Percentiles rank a stretch among this genome's conserved stretches.
These are phyloP conservation scores for Empidonax traillii DNA, from an alignment of 2,113 vertebrate species.

Conservation along the genomic window DNA sequence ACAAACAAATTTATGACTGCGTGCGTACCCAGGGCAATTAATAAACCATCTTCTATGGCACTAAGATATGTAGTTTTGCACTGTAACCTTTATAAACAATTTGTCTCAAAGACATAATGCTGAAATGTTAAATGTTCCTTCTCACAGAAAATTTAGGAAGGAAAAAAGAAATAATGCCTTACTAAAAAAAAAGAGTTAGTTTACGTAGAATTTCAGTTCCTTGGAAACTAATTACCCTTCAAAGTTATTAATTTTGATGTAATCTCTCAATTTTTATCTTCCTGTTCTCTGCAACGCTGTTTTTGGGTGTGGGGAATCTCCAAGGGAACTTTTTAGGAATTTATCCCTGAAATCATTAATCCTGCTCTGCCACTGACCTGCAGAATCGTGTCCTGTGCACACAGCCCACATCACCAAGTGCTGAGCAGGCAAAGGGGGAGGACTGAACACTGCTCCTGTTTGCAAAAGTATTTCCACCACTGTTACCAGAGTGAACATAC, in stretches of 20 bases:
- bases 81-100: slow-evolving; percentile 11
- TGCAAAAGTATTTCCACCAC: background rate
- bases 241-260: background rate
- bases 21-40: background rate
- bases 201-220: background rate
- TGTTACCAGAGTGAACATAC: background rate
- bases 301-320: background rate
- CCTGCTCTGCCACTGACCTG: background rate
- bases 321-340: background rate
- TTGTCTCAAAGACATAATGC: background rate
- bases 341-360: background rate
- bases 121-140: background rate
- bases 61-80: background rate
- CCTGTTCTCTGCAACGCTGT: background rate
- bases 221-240: background rate
- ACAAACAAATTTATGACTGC: slow-evolving; percentile 9
- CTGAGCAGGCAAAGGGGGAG: background rate
- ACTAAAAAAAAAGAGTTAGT: background rate
- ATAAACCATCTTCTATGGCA: background rate
- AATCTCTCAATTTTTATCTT: background rate
- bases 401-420: background rate
- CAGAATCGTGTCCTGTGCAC: rapidly evolving
- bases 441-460: rapidly evolving
- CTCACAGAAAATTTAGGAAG: background rate
- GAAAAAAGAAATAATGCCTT: background rate